Percentiles rank a stretch among this genome's conserved stretches.
Conservation (phyloP, 1,140 invertebrate species). For the Drosophila repleta region DNA sequence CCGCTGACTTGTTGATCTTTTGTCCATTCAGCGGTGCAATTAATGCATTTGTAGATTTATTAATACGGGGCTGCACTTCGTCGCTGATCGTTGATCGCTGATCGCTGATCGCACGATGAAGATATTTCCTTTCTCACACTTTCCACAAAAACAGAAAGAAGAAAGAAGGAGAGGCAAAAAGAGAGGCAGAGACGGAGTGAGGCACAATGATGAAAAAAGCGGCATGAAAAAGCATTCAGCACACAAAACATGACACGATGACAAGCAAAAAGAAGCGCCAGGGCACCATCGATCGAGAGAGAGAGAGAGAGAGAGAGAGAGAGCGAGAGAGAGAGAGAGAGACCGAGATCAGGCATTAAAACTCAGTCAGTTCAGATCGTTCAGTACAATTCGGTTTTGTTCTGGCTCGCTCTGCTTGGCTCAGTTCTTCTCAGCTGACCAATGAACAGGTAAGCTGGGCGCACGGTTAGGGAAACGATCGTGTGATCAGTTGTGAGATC, state of each 20-base stretch:
- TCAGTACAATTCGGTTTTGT: background rate
- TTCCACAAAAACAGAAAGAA: conserved; percentile 64
- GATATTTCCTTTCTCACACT: conserved; percentile 82
- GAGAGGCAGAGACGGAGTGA: conserved; percentile 21
- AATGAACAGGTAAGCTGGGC: conserved; percentile 40
- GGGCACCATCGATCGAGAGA: conserved; percentile 28
- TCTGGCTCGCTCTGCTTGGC: conserved; percentile 14
- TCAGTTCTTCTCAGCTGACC: conserved; percentile 40
- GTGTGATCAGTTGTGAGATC: conserved; percentile 73
- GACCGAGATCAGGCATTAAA: conserved; percentile 68
- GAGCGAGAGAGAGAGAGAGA: too few relatives aligned
- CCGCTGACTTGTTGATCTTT: conserved; percentile 58
- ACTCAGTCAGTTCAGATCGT: conserved; percentile 48
- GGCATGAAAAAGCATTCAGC: conserved; percentile 76
- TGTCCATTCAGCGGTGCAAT: conserved; percentile 46
- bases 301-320: too few relatives aligned
- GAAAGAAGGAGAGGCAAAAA: conserved; percentile 26
- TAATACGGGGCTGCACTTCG: conserved; percentile 74
- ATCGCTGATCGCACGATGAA: conserved; percentile 72
- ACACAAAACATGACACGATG: conserved; percentile 80
- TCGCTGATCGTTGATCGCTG: conserved; percentile 57
- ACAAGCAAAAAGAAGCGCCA: conserved; percentile 83
- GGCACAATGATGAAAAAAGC: conserved; percentile 56
- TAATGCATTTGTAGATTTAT: conserved; percentile 61
- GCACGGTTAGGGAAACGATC: conserved; percentile 25